Evolutionary conservation across 2,113 vertebrate genomes (phyloP), one percentile per base, ranked within the genome.

Genomic region (Clinocottus analis): DNA sequence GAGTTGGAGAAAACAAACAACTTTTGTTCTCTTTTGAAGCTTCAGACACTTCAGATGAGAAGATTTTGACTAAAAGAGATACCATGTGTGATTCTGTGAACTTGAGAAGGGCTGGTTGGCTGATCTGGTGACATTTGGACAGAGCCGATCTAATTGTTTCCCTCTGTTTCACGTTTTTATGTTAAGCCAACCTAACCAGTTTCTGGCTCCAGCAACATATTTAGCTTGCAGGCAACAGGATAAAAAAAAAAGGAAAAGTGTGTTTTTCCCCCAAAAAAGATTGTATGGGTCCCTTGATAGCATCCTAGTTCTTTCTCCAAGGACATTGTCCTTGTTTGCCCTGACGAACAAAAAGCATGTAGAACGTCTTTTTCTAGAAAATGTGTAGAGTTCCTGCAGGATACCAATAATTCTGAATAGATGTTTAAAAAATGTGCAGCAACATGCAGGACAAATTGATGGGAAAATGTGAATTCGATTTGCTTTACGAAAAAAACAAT

Each of bases 381-480:
- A 37, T 9, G 3, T 27, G 35, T 3, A 16, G 11, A 17, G 21
- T 27, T 53, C 27, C 25, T 59, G 33, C 14, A 47, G 17, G 9
- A 58, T 25, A 21, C 1, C 51, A 62, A 60, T 39, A 1, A 61
- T 23, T 55, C 5, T 1, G 35, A 29, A 70, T 33, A 29, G 19
- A 80, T 60, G n/a, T 31, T 67, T 59, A 58, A 39, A 2, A 70
- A 37, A 73, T 79, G 21, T 61, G 19, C 21, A 17, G 1, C n/a
- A 16, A 8, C 10, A 31, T 72, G 41, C 58, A 49, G 7, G 29
- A 56, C 62, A 72, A 69, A 43, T 41, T 70, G 7, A 64, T 27
- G 27, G 51, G 11, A 62, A 88, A 84, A 81, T 81, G 74, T 71
- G 33, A 68, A 43, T 61, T 81, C 1, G 35, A 62, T 85, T 75